phyloP scores from a whole-genome alignment of 2,113 vertebrate genomes.

The Stercorarius parasiticus region DNA sequence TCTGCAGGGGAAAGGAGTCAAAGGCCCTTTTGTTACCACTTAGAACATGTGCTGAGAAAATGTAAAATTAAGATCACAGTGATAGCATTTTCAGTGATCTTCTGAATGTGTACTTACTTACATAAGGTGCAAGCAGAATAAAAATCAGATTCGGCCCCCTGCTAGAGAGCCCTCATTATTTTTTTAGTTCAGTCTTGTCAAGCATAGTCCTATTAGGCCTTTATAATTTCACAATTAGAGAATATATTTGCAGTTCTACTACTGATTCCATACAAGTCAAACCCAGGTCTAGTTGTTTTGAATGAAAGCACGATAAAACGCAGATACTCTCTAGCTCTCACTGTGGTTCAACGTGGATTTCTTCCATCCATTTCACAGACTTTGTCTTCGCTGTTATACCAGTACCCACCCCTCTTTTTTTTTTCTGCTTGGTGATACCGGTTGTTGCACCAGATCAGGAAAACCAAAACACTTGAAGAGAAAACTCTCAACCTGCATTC shows the following conservation, averaged over 20 bases:
- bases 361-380: neutral
- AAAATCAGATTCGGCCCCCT: neutral
- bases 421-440: neutral
- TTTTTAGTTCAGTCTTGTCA: neutral
- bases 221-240: neutral
- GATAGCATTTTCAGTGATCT: neutral
- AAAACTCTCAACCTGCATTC: neutral
- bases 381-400: neutral
- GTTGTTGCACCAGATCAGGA: neutral
- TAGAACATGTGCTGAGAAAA: neutral
- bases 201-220: neutral
- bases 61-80: neutral
- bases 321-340: accelerated
- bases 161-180: neutral
- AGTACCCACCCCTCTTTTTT: neutral
- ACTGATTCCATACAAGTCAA: neutral
- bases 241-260: neutral
- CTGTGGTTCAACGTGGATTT: neutral
- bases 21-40: constrained; percentile 24
- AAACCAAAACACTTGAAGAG: neutral
- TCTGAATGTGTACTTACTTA: neutral
- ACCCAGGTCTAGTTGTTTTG: neutral
- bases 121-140: neutral
- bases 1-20: neutral
- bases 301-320: neutral